Conservation (phyloP, 2,797 vertebrate species). For the Pseudochromis fuscus region DNA sequence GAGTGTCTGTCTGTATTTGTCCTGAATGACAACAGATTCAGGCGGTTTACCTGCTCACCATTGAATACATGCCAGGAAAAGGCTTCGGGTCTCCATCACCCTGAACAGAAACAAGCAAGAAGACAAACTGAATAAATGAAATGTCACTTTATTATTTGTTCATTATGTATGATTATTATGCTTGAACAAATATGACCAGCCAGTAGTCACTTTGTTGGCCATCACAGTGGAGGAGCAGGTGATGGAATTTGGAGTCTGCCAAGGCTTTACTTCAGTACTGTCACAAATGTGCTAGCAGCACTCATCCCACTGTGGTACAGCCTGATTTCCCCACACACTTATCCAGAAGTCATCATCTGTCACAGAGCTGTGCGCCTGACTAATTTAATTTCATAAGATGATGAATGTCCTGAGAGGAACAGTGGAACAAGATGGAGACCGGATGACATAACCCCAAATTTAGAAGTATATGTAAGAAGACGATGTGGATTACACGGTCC, state of each 20-base stretch:
- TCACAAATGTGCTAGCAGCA: slow-evolving; percentile 45
- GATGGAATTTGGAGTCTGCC: slow-evolving; percentile 36
- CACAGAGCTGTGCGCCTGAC: slow-evolving; percentile 42
- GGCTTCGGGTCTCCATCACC: slow-evolving; percentile 1
- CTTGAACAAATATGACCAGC: slow-evolving; percentile 13
- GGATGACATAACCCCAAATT: slow-evolving; percentile 34
- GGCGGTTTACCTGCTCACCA: slow-evolving; percentile 19
- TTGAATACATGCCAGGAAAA: slow-evolving; percentile 15
- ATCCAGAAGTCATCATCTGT: slow-evolving; percentile 57
- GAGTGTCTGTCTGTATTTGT: slow-evolving; percentile 37
- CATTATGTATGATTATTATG: slow-evolving; percentile 10
- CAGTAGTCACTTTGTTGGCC: slow-evolving; percentile 9
- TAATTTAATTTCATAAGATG: slow-evolving; percentile 71
- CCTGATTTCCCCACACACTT: slow-evolving; percentile 58
- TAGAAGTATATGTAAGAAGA: slow-evolving; percentile 18
- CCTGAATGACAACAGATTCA: slow-evolving; percentile 45
- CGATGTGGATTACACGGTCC: slow-evolving; percentile 36
- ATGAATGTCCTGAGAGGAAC: slow-evolving; percentile 58
- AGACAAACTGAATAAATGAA: slow-evolving; percentile 25
- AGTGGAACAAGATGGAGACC: slow-evolving; percentile 23
- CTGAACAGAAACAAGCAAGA: slow-evolving; percentile 16
- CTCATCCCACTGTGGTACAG: slow-evolving; percentile 38
- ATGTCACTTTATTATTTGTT: slow-evolving; percentile 12
- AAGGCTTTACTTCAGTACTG: slow-evolving; percentile 16
- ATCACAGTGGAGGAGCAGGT: slow-evolving; percentile 20